Conservation (phyloP, 2,888 invertebrate genomes). For the Drosophila sordidapex region DNA sequence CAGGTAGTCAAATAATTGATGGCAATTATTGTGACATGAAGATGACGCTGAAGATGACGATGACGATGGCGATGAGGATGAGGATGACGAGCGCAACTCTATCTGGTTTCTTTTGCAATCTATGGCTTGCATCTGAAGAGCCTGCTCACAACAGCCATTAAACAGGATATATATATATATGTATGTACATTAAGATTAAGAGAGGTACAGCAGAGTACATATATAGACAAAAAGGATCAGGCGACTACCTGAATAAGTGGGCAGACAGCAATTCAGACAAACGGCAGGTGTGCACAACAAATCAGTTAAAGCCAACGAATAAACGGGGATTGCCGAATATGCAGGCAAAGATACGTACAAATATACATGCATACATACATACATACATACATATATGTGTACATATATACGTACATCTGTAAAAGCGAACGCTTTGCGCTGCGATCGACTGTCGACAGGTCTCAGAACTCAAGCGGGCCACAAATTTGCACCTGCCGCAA, state of each 20-base stretch:
- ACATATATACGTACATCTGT: not conserved
- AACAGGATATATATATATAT: constrained; percentile 50
- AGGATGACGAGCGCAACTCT: constrained; percentile 26
- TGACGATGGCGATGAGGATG: not conserved
- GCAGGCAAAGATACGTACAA: not conserved
- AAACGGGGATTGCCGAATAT: constrained; percentile 12
- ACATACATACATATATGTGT: not conserved
- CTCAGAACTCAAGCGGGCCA: constrained; percentile 40
- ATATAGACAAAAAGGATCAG: constrained; percentile 45
- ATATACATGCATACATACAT: not conserved
- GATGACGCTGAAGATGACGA: constrained; percentile 21
- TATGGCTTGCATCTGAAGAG: constrained; percentile 27
- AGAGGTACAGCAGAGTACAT: constrained; percentile 39
- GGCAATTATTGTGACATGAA: constrained; percentile 75
- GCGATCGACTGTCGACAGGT: constrained; percentile 32
- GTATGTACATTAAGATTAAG: constrained; percentile 51
- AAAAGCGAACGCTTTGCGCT: constrained; percentile 17
- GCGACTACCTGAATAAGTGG: constrained; percentile 45
- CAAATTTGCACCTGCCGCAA: constrained; percentile 76
- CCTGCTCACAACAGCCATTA: constrained; percentile 47
- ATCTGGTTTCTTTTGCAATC: not conserved
- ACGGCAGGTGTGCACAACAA: constrained; percentile 61
- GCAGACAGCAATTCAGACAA: constrained; percentile 16
- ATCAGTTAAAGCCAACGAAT: constrained; percentile 51
- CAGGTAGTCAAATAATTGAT: constrained; percentile 69